Percentiles rank a stretch among this genome's conserved stretches.
Evolutionary conservation across 2,113 vertebrate genomes (phyloP).

Genomic region (Silurus asotus): DNA sequence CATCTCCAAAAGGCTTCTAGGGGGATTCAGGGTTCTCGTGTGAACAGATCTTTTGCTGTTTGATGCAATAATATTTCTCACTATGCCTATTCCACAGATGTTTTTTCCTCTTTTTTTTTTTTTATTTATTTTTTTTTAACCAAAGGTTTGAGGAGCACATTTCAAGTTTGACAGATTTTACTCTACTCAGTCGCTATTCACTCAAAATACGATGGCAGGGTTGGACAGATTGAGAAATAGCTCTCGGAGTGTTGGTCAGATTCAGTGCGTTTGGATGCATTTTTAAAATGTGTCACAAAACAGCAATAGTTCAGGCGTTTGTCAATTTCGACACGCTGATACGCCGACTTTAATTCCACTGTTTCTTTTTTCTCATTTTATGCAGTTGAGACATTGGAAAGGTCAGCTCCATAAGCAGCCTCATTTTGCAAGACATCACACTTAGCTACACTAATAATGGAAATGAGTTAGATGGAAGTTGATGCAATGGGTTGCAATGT

Average conservation of each 20-base stretch:
- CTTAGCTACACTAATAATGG: background rate
- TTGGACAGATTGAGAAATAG: background rate
- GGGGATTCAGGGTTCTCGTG: background rate
- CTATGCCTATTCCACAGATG: background rate
- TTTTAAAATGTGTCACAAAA: background rate
- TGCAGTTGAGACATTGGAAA: background rate
- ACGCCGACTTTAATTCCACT: background rate
- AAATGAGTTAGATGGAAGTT: conserved; percentile 4
- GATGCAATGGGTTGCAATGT: background rate
- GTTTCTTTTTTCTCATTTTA: background rate
- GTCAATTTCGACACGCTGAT: background rate
- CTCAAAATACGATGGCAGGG: background rate
- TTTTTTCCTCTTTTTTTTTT: background rate
- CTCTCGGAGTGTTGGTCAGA: background rate
- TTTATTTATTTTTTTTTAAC: background rate
- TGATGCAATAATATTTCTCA: background rate
- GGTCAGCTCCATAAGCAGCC: conserved; percentile 11
- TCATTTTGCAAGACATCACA: background rate
- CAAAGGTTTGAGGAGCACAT: background rate
- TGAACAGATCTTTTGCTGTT: background rate
- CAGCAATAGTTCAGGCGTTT: background rate
- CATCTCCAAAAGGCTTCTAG: conserved; percentile 27
- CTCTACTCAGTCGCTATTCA: background rate
- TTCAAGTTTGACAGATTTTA: background rate
- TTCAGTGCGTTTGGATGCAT: background rate